Conservation (phyloP, 2,113 vertebrate species). For the Hoplias malabaricus region DNA sequence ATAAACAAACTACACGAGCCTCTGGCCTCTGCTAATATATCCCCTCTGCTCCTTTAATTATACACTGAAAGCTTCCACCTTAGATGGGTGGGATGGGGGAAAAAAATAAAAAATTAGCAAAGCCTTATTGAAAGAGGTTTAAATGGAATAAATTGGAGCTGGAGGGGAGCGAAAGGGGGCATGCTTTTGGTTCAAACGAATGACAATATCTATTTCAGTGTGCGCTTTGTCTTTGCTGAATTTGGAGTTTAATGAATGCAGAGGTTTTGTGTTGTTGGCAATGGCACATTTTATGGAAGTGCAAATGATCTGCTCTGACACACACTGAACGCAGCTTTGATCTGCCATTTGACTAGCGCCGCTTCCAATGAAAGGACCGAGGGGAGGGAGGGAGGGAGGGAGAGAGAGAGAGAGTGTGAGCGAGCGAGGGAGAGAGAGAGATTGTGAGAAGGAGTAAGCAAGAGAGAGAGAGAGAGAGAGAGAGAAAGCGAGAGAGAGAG, state of each 20-base stretch:
- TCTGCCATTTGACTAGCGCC: constrained; percentile 53
- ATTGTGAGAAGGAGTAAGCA: constrained; percentile 2
- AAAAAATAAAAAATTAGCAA: constrained; percentile 29
- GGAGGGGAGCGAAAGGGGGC: constrained; percentile 26
- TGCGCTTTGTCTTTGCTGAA: constrained; percentile 45
- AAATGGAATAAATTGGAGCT: constrained; percentile 49
- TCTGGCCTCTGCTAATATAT: constrained; percentile 47
- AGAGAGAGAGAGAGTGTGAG: neutral
- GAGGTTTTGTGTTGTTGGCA: constrained; percentile 45
- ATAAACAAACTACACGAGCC: constrained; percentile 38
- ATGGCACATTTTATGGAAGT: constrained; percentile 53
- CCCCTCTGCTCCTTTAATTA: constrained; percentile 52
- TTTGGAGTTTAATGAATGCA: constrained; percentile 59
- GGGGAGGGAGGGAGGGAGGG: constrained; percentile 16
- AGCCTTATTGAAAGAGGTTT: constrained; percentile 36
- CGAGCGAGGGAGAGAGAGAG: constrained; percentile 11
- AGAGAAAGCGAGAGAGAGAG: constrained; percentile 9
- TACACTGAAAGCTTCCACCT: constrained; percentile 46
- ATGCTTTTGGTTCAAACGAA: constrained; percentile 53
- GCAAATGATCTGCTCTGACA: constrained; percentile 60
- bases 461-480: constrained; percentile 13
- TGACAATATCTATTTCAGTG: constrained; percentile 46
- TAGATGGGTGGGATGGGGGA: constrained; percentile 11
- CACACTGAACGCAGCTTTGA: constrained; percentile 54
- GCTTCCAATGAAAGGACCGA: constrained; percentile 51